phyloP scores from a whole-genome alignment of 2,797 vertebrate species.

The Gorsachius magnificus region DNA sequence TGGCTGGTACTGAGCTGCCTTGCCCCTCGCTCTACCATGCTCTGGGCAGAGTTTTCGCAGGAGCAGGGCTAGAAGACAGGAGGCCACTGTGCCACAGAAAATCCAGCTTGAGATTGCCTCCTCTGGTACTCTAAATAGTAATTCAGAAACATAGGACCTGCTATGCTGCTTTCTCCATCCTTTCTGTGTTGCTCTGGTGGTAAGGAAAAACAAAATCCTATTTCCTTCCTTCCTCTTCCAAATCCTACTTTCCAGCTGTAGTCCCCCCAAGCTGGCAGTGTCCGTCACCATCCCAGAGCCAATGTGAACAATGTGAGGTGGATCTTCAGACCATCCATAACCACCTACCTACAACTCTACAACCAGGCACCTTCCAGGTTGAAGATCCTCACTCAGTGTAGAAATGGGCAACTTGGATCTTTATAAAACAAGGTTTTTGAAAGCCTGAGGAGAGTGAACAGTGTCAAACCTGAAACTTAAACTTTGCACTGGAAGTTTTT shows the following conservation, averaged over 20 bases:
- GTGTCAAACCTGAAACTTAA: background rate
- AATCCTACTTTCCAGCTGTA: background rate
- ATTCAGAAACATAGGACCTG: background rate
- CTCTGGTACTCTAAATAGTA: background rate
- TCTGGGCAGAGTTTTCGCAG: background rate
- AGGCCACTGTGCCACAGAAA: background rate
- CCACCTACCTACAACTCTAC: background rate
- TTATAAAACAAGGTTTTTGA: background rate
- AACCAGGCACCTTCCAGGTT: background rate
- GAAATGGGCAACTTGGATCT: background rate
- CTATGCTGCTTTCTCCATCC: background rate
- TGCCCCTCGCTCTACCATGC: background rate
- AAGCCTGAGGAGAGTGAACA: background rate
- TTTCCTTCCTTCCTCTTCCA: background rate
- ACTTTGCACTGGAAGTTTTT: background rate
- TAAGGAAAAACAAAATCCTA: background rate
- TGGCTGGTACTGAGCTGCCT: background rate
- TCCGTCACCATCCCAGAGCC: background rate
- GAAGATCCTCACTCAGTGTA: background rate
- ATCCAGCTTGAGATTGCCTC: background rate
- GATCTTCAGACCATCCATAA: background rate
- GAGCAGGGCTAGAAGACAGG: background rate
- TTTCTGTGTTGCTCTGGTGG: background rate
- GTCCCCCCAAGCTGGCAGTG: background rate
- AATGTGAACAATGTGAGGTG: background rate